Evolutionary conservation across 2,113 vertebrate genomes (phyloP), one percentile per base, ranked within the genome.

Genomic region (Zosterops hypoxanthus): DNA sequence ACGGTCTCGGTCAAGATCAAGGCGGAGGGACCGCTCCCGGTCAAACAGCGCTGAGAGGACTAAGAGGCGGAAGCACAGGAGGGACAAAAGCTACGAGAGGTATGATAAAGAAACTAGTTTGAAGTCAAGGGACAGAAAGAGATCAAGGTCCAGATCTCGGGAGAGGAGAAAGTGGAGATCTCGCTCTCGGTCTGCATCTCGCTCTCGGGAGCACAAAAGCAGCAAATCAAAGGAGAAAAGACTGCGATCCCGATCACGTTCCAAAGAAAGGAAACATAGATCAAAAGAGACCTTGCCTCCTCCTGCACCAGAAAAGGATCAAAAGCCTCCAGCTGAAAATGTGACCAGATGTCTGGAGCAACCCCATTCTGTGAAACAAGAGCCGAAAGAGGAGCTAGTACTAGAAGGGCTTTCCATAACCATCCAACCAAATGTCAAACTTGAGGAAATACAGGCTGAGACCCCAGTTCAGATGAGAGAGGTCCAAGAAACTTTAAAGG

Each of bases 41-140:
- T 98, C 98, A 0, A 98, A 98, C 90, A 99, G 98, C 87, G 83
- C 90, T 12, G 99, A 99, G 55, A 98, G 89, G 44, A 97, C 95
- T 64, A 98, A 95, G 50, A 98, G 97, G 65, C 96, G 97, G 61
- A 98, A 94, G 44, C 96, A 97, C 49, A 96, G 95, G 70, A 85
- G 96, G 55, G 90, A 95, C 81, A 95, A 82, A 97, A 98, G 97
- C 94, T 97, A 73, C 0, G 98, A 99, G 69, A 97, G 91, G 25
- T 94, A 89, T 24, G 97, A 98, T 34, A 97, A 84, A 93, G 98
- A 98, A 18, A 94, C 92, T 22, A 77, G 88, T 20, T 61, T 77
- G 73, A 96, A 96, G 21, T 94, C 97, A 31, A 98, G 92, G 44
- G 98, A 96, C 75, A 96, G 72, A 39, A 96, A 92, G 26, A 95